Base-by-base conservation (phyloP, 2,888 invertebrate species). In the Noctua comes region DNA sequence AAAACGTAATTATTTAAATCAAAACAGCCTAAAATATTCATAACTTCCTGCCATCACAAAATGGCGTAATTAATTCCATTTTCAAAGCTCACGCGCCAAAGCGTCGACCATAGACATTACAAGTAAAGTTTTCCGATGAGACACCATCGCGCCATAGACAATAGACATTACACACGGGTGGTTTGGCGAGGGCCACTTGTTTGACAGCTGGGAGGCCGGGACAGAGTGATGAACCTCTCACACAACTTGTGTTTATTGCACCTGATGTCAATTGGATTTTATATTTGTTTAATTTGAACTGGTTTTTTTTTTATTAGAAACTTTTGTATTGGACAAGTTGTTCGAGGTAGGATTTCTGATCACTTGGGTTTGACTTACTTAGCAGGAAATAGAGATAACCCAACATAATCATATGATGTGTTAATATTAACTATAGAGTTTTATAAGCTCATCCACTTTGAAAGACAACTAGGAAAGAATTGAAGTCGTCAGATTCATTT, bases 51-150 rank as follows among this genome's bases (percentile, higher is more conserved):
- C 79, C 54, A 80, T 75, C 46, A 68, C 73, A 76, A 88, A 88
- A 80, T 76, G 86, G 57, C 65, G 48, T 72, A 76, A 86, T 78
- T 78, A 80, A 86, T 86, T 86, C 88, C 40, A 86, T 80, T 86
- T 80, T 73, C 80, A 80, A 85, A 82, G 76, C 80, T 70, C 46
- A 82, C 76, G 80, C 84, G 76, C 79, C 76, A 79, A 77, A 77
- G 66, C 76, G 59, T 27, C 73, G 59, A 92, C 94, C 95, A 94
- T 94, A 93, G 94, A 95, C 95, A 96, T 95, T 95, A 96, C 94
- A 95, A 95, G 93, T 95, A 94, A 96, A 96, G 95, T 96, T 96
- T 95, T 95, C 95, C 95, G 95, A 96, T 95, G 95, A 95, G 94
- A 95, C 96, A 93, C 95, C 96, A 94, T 94, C 93, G 95, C 96